phyloP scores from a whole-genome alignment of 1,140 invertebrate species.

The Bilobella aurantiaca region DNA sequence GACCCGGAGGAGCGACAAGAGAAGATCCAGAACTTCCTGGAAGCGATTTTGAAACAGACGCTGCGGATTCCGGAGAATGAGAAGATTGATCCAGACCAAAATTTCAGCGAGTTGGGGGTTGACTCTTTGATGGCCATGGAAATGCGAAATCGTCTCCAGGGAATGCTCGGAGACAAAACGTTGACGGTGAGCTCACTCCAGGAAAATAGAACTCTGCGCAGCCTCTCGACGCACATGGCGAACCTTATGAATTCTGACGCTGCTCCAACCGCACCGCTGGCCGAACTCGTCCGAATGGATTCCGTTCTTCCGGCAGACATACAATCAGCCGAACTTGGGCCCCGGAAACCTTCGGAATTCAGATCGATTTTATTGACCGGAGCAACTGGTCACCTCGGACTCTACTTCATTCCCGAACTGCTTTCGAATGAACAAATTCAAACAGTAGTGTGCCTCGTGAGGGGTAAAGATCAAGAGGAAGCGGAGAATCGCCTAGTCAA shows the following conservation, averaged over 20 bases:
- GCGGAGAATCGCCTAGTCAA: neutral
- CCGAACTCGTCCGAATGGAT: neutral
- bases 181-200: constrained; percentile 10
- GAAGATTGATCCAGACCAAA: constrained; percentile 4
- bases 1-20: neutral
- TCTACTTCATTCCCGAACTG: constrained; percentile 8
- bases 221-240: constrained; percentile 10
- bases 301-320: neutral
- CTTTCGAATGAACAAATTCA: neutral
- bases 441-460: neutral
- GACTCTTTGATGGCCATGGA: constrained; percentile 14
- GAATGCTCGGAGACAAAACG: constrained; percentile 13
- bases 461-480: neutral
- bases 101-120: constrained; percentile 11
- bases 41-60: neutral
- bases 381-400: constrained; percentile 16
- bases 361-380: constrained; percentile 14
- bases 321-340: neutral
- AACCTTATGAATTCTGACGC: constrained; percentile 13
- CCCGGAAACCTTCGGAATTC: neutral
- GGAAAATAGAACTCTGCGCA: constrained; percentile 13
- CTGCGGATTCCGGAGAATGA: neutral
- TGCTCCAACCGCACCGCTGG: neutral
- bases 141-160: constrained; percentile 10
- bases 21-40: constrained; percentile 3